Conservation (phyloP, 2,113 vertebrate genomes). For the Lagenorhynchus albirostris region DNA sequence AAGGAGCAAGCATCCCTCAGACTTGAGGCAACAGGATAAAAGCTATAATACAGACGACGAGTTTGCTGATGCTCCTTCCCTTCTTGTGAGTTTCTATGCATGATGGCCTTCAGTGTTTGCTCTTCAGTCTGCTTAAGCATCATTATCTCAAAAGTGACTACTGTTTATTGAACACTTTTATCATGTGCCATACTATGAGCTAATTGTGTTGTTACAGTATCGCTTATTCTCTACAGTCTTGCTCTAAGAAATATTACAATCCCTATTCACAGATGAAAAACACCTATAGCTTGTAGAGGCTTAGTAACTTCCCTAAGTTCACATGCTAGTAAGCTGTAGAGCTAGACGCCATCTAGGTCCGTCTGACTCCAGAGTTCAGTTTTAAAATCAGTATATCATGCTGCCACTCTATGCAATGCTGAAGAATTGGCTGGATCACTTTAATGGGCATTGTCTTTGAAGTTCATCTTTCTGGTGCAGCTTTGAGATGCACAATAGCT, state of each 20-base stretch:
- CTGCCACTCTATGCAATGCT: not conserved
- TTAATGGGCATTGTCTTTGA: not conserved
- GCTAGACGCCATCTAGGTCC: not conserved
- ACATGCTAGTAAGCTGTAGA: not conserved
- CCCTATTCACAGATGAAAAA: not conserved
- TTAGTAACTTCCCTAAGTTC: not conserved
- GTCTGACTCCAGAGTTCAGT: not conserved
- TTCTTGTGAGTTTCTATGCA: not conserved
- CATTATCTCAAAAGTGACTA: not conserved
- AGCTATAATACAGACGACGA: not conserved
- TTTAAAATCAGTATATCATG: not conserved
- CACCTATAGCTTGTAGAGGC: not conserved
- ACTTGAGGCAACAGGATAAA: not conserved
- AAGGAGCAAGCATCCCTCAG: not conserved
- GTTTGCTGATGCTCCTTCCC: not conserved
- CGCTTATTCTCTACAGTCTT: not conserved
- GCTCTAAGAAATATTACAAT: not conserved
- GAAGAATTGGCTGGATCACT: not conserved
- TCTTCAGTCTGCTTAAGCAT: not conserved
- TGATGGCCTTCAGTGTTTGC: not conserved
- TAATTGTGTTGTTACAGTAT: not conserved
- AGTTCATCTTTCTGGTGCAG: not conserved
- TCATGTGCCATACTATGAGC: not conserved
- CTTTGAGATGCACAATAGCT: not conserved
- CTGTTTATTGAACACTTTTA: not conserved